phyloP scores from a whole-genome alignment of 2,888 invertebrate genomes.

The Parascotia fuliginaria region DNA sequence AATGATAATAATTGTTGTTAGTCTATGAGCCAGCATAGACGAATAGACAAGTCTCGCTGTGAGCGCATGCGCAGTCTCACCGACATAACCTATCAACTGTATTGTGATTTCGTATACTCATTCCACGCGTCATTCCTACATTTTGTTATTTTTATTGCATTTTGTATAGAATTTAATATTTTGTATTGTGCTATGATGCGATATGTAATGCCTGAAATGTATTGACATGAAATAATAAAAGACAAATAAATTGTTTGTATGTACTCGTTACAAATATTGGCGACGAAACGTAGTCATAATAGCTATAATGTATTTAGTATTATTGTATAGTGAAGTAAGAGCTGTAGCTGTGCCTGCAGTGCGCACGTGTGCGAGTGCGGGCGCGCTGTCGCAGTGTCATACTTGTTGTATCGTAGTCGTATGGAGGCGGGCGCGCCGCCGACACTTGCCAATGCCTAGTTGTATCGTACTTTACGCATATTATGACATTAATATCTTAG shows the following conservation, averaged over 20 bases:
- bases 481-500: slow-evolving; percentile 44
- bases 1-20: slow-evolving; percentile 27
- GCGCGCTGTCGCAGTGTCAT: slow-evolving; percentile 70
- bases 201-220: slow-evolving; percentile 12
- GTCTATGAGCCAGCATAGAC: slow-evolving; percentile 39
- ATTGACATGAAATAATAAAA: slow-evolving; percentile 11
- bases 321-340: neutral
- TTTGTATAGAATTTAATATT: slow-evolving; percentile 42
- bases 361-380: slow-evolving; percentile 5
- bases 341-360: neutral
- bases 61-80: too few relatives aligned
- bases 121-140: slow-evolving; percentile 61
- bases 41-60: slow-evolving; percentile 18
- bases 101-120: slow-evolving; percentile 42
- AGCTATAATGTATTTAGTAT: neutral
- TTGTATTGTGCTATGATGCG: slow-evolving; percentile 14
- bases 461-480: slow-evolving; percentile 61
- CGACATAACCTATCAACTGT: neutral
- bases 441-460: slow-evolving; percentile 81
- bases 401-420: slow-evolving; percentile 54
- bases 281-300: slow-evolving; percentile 9
- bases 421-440: slow-evolving; percentile 46
- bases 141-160: slow-evolving; percentile 45
- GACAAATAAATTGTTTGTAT: slow-evolving; percentile 31
- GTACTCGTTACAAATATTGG: slow-evolving; percentile 14